Percentiles rank a stretch among this genome's conserved stretches.
Conservation (phyloP, 2,888 invertebrate species). For the Trimorus sp. region DNA sequence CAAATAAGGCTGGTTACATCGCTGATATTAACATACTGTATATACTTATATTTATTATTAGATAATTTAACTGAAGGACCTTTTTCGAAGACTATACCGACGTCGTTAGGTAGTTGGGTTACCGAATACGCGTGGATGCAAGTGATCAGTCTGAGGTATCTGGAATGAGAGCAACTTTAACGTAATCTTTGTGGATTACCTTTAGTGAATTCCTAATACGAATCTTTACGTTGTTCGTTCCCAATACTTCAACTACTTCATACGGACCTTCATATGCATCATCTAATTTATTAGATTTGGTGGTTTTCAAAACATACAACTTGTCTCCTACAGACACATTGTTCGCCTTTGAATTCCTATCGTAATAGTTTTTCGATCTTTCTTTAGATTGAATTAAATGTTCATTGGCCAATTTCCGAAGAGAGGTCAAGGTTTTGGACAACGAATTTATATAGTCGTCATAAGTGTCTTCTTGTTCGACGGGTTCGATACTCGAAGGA, state of each 20-base stretch:
- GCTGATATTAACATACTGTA: too few relatives aligned
- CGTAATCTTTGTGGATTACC: not conserved
- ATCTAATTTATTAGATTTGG: conserved; percentile 1
- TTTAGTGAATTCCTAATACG: not conserved
- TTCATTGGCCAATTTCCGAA: not conserved
- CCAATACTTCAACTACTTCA: conserved; percentile 5
- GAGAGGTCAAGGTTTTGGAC: not conserved
- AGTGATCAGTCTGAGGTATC: too few relatives aligned
- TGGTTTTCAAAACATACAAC: not conserved
- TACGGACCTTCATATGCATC: conserved; percentile 10
- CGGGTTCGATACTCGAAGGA: not conserved
- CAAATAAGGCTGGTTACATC: too few relatives aligned
- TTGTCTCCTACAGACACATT: not conserved
- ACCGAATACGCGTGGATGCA: too few relatives aligned
- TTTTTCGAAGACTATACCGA: too few relatives aligned
- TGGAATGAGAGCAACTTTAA: not conserved
- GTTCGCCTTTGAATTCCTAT: not conserved
- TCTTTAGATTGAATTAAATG: not conserved
- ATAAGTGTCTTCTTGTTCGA: not conserved
- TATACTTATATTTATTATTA: too few relatives aligned
- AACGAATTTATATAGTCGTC: not conserved
- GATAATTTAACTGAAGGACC: too few relatives aligned
- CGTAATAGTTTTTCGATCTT: conserved; percentile 16
- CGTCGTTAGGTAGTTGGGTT: too few relatives aligned
- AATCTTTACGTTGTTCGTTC: not conserved